Percentiles rank a stretch among this genome's conserved stretches.
These are phyloP conservation scores for Nephrotoma guestfalica DNA, from an alignment of 2,888 invertebrate species.

Conservation along the genomic window DNA sequence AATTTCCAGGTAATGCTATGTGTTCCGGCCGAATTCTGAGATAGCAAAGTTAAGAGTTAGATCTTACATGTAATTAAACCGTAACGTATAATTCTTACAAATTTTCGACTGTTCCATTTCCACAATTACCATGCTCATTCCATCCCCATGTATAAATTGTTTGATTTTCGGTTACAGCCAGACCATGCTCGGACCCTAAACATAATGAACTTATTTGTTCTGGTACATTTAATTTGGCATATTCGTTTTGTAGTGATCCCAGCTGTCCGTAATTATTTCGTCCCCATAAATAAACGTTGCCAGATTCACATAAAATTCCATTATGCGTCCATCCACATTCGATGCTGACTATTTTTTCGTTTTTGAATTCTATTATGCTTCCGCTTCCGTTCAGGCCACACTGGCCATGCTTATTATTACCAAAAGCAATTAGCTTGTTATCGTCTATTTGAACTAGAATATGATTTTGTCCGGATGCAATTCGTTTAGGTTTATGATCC, in stretches of 20 bases:
- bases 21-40: slow-evolving; percentile 22
- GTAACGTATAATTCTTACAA: slow-evolving; percentile 19
- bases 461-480: slow-evolving; percentile 73
- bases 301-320: slow-evolving; percentile 44
- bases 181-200: slow-evolving; percentile 66
- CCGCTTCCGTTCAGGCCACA: slow-evolving; percentile 18
- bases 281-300: slow-evolving; percentile 59
- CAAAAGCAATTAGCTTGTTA: slow-evolving; percentile 54
- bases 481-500: slow-evolving; percentile 26
- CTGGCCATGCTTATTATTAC: slow-evolving; percentile 74
- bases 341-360: slow-evolving; percentile 37
- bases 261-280: slow-evolving; percentile 69
- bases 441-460: slow-evolving; percentile 28
- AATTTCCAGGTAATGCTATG: slow-evolving; percentile 20
- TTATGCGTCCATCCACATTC: slow-evolving; percentile 65
- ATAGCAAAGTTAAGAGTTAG: background rate
- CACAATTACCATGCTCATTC: slow-evolving; percentile 84
- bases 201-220: slow-evolving; percentile 7
- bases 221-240: slow-evolving; percentile 18
- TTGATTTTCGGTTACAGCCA: slow-evolving; percentile 50
- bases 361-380: slow-evolving; percentile 36
- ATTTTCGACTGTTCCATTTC: slow-evolving; percentile 38
- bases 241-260: slow-evolving; percentile 34
- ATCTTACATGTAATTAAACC: background rate
- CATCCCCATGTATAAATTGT: slow-evolving; percentile 70